Evolutionary conservation across 2,888 invertebrate genomes (phyloP).

Genomic region (Acronicta aceris): DNA sequence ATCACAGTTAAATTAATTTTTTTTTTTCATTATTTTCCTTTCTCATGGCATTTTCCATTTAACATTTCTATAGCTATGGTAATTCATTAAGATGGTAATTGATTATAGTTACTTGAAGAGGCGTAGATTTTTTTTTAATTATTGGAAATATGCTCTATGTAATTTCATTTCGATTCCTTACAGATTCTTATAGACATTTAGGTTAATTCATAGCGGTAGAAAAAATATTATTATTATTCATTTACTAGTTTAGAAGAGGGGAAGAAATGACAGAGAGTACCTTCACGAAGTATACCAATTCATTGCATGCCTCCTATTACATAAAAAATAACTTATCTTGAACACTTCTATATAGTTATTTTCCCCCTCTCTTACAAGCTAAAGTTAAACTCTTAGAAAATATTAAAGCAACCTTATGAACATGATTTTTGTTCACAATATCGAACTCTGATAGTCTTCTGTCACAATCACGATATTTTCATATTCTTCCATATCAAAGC

Average conservation of each 20-base stretch:
- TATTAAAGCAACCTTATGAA: conserved; percentile 16
- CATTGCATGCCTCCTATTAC: neutral
- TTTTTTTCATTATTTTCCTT: conserved; percentile 34
- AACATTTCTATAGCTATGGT: conserved; percentile 30
- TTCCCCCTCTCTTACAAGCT: conserved; percentile 37
- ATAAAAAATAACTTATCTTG: neutral
- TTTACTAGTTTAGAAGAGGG: conserved; percentile 33
- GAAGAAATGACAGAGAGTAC: conserved; percentile 23
- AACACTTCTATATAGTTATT: conserved; percentile 1
- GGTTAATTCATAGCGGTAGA: conserved; percentile 49
- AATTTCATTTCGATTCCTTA: conserved; percentile 21
- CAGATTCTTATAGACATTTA: conserved; percentile 35
- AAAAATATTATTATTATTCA: conserved; percentile 25
- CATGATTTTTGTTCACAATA: conserved; percentile 15
- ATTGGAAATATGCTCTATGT: conserved; percentile 32
- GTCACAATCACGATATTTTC: conserved; percentile 31
- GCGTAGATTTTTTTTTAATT: conserved; percentile 42
- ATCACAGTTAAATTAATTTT: conserved; percentile 13
- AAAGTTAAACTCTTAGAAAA: conserved; percentile 30
- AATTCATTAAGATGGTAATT: conserved; percentile 18
- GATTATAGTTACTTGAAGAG: conserved; percentile 23
- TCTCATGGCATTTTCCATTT: conserved; percentile 49
- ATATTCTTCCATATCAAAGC: conserved; percentile 61
- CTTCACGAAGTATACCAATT: neutral
- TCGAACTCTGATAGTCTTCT: conserved; percentile 6